Conservation (phyloP, 2,797 vertebrate genomes). For the Hephaestus fuliginosus region DNA sequence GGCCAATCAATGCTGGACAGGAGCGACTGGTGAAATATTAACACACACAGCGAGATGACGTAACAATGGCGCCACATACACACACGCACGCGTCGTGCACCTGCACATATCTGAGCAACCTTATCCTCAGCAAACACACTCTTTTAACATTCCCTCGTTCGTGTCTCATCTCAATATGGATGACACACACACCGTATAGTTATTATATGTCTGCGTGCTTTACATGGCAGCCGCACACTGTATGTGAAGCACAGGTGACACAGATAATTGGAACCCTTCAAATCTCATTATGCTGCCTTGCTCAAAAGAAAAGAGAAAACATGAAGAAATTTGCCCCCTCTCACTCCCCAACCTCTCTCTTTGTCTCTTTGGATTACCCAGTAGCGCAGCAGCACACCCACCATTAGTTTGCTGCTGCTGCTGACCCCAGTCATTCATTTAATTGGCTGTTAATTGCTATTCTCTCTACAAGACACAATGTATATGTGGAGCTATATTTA, state of each 20-base stretch:
- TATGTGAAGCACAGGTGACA: conserved; percentile 61
- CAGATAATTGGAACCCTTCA: conserved; percentile 72
- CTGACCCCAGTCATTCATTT: conserved; percentile 86
- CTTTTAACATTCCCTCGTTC: conserved; percentile 10
- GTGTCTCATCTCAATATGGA: not conserved
- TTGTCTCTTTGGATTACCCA: conserved; percentile 78
- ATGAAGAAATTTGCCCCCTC: conserved; percentile 58
- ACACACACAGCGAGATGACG: conserved; percentile 30
- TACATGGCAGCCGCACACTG: conserved; percentile 39
- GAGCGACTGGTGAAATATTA: conserved; percentile 43
- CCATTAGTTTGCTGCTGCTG: conserved; percentile 80
- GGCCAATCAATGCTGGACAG: conserved; percentile 71
- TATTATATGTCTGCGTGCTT: conserved; percentile 41
- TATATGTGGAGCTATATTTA: conserved; percentile 86
- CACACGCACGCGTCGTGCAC: not conserved
- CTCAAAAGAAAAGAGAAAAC: conserved; percentile 70
- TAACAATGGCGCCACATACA: not conserved
- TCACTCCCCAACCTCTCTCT: conserved; percentile 61
- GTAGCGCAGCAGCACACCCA: conserved; percentile 78
- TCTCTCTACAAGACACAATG: conserved; percentile 84
- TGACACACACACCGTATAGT: conserved; percentile 14
- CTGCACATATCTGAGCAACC: not conserved
- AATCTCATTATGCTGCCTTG: conserved; percentile 72
- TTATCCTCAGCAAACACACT: conserved; percentile 11
- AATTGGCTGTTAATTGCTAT: conserved; percentile 89